Evolutionary conservation across 2,797 vertebrate species (phyloP), one percentile per base, ranked within the genome.

Genomic region (Chelidonichthys spinosus): DNA sequence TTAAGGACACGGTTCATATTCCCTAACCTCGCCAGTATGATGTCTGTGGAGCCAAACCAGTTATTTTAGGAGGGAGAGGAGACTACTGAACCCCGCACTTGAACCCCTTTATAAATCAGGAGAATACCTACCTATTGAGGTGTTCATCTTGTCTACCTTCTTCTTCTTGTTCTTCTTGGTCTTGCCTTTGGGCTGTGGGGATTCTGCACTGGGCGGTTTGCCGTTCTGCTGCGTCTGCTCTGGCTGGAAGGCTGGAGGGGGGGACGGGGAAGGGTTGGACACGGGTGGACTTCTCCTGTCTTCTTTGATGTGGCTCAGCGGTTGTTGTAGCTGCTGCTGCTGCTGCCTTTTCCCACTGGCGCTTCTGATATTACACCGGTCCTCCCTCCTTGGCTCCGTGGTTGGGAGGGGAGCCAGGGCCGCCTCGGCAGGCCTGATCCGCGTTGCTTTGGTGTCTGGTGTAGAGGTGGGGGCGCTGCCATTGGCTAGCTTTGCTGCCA

Each of bases 81-180:
- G 11, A 42, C 32, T 33, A 36, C 11, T 14, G 7, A 5, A 50
- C 5, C 13, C 15, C 2, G 25, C 37, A 40, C 4, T 10, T 39
- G 39, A 58, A 37, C 8, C n/a, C 52, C 55, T 6, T 9, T 11
- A 8, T 43, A 40, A 47, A n/a, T 43, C 4, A 9, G 3, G 32
- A 6, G 0, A 3, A 54, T 3, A 90, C 94, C 85, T 82, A 99
- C 98, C 98, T 86, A 99, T 97, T 1, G 98, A 98, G 76, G 83
- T 96, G 93, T 94, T 96, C 81, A 92, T 93, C 91, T 97, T 96
- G 81, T 99, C 98, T 2, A 94, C 94, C 87, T 98, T 99, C 93
- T 99, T 99, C 95, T 99, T 99, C 92, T 98, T 98, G 86, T 91
- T 97, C 87, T 97, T 99, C 95, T 97, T 98, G 90, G 82, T 94